Evolutionary conservation across 92 coral and sea anemone species (phyloP), one percentile per base, ranked within the genome.

Genomic region (Porites cylindrica): DNA sequence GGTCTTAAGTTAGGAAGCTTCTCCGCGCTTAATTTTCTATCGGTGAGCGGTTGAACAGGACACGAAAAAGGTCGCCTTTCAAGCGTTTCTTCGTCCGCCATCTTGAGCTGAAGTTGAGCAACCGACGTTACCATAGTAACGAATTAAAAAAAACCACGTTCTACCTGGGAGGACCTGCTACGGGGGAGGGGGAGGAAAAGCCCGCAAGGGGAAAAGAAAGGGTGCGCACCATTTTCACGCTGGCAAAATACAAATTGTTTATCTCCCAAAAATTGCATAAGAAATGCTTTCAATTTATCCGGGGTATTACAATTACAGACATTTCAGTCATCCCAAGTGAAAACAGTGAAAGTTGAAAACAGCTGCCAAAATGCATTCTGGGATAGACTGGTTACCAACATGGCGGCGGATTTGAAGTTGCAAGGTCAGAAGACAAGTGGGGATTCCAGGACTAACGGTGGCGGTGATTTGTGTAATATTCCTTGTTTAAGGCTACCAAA

Each of bases 21-120:
- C 54, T 95, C 99, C 19, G 96, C 78, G 88, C 96, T 94, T 61
- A 97, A 88, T 51, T 84, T 95, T 63, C 97, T 96, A 59, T 93
- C 96, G 60, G 76, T 66, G 7, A 93, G 80, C 21, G 92, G 90
- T 53, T 86, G 89, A 58, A 76, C 95, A 24, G 97, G 93, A 70
- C 91, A 85, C 13, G 92, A 88, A 21, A 56, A 58, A 47, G 92
- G 83, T 1, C 91, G 80, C 18, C 68, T 51, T 12, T 63, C 75
- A 6, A 73, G 70, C 21, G 73, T 86, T 77, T 88, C 93, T 69
- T 66, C 83, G 78, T 91, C 98, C 94, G 93, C 94, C 98, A 95
- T 95, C 79, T 93, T 95, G 94, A 83, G 75, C 79, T 24, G 52
- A 26, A 76, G 47, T 74, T 62, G 92, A 88, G 86, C 92, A 88